A percentile compares a stretch with the other conserved stretches of the same genome.
Conservation (phyloP, 2,888 invertebrate genomes). For the Agrotis puta region DNA sequence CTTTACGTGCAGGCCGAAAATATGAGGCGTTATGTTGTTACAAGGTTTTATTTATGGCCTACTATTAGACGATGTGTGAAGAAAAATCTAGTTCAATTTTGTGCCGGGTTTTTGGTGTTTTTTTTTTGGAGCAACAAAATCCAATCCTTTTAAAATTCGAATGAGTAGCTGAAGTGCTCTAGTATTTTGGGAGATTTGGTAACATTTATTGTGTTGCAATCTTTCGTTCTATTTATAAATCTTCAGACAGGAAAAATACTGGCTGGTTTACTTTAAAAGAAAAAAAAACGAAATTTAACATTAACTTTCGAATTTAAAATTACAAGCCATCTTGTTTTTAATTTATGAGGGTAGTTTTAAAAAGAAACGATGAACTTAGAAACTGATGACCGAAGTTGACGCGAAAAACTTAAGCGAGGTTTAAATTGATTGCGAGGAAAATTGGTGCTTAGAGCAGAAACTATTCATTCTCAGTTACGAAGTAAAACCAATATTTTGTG, state of each 20-base stretch:
- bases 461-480: conserved; percentile 45
- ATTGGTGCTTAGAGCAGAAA: conserved; percentile 52
- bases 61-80: conserved; percentile 57
- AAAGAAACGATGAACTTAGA: conserved; percentile 32
- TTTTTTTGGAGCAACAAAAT: conserved; percentile 24
- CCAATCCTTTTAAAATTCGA: conserved; percentile 12
- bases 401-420: conserved; percentile 46
- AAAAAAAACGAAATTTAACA: neutral
- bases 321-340: conserved; percentile 23
- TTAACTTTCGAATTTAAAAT: conserved; percentile 20
- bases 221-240: neutral
- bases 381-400: conserved; percentile 39
- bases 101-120: conserved; percentile 57
- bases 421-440: conserved; percentile 57
- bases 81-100: conserved; percentile 55
- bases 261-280: neutral
- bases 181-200: no score
- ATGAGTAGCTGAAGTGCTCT: neutral
- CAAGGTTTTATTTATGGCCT: conserved; percentile 65
- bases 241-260: neutral
- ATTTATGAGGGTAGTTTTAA: conserved; percentile 27
- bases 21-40: conserved; percentile 64
- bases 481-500: conserved; percentile 48
- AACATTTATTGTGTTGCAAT: neutral
- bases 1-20: conserved; percentile 59